Evolutionary conservation across 2,888 invertebrate species (phyloP), one percentile per base, ranked within the genome.

Genomic region (Aphidius colemani): DNA sequence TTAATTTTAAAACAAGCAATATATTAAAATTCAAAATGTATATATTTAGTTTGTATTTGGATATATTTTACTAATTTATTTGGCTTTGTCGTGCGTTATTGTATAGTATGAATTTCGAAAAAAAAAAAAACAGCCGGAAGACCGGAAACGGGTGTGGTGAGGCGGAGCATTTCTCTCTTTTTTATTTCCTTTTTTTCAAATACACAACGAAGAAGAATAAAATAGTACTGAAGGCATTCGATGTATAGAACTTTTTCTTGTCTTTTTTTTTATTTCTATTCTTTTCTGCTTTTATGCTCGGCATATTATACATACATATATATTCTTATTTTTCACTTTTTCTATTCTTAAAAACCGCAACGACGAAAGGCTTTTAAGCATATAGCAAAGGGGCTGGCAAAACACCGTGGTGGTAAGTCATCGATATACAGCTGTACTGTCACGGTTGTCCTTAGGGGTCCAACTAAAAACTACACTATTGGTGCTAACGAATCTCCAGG

Each of bases 401-500:
- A 30, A 70, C 64, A 43, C 59, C 63, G 67, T 69, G 68, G 65
- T 65, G 68, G 70, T 65, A 70, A 75, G 74, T 76, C 76, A 76
- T 75, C 75, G 77, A 76, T 75, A 73, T 73, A 75, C 72, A 73
- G 72, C 71, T 60, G 63, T 61, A 60, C 13, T 55, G 11, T 50
- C 53, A 55, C 55, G 61, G 58, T 65, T 63, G 59, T 63, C 69
- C 74, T 72, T 66, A 63, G 72, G 76, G 74, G 73, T 71, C 66
- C 49, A 69, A 64, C 73, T 76, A 75, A 76, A 75, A 75, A 76
- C 71, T 73, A 72, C 72, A 73, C 74, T 69, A 71, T 70, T 72
- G 71, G 72, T 71, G 74, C 77, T 76, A 76, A 78, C 77, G 76
- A 78, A 77, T 75, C 77, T 75, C 70, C 61, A 64, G 77, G 78